phyloP scores from a whole-genome alignment of 2,888 invertebrate genomes.

The Hirtodrosophila cameraria region DNA sequence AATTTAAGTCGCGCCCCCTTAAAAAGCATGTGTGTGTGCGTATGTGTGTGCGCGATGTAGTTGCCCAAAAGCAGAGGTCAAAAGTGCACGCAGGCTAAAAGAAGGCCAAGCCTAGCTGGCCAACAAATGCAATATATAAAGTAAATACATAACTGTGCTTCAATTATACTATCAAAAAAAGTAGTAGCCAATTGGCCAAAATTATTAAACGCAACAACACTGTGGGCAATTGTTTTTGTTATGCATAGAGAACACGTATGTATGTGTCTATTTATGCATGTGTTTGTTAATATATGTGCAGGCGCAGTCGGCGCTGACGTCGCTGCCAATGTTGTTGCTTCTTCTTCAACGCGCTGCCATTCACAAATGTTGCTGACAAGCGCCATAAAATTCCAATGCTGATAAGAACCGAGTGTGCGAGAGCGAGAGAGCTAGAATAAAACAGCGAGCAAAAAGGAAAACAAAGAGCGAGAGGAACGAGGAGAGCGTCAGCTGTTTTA shows the following conservation, averaged over 20 bases:
- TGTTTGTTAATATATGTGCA: conserved; percentile 30
- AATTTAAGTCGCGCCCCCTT: conserved; percentile 40
- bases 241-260: conserved; percentile 27
- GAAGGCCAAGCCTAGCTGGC: conserved; percentile 13
- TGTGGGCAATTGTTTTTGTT: conserved; percentile 48
- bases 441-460: too few relatives aligned
- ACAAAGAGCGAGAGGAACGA: conserved; percentile 23
- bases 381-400: conserved; percentile 58
- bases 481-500: conserved; percentile 66
- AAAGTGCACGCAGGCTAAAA: conserved; percentile 59
- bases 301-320: conserved; percentile 28
- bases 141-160: conserved; percentile 22
- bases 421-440: conserved; percentile 10
- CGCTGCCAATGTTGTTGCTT: conserved; percentile 39
- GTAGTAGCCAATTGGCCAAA: conserved; percentile 18
- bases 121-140: conserved; percentile 23
- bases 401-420: conserved; percentile 47
- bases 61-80: conserved; percentile 63
- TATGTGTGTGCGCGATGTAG: conserved; percentile 25
- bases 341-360: conserved; percentile 43
- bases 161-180: background rate
- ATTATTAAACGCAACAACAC: background rate
- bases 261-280: conserved; percentile 1
- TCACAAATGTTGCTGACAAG: conserved; percentile 24
- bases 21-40: conserved; percentile 6